Evolutionary conservation across 2,797 vertebrate species (phyloP), one percentile per base, ranked within the genome.

Genomic region (Limosa lapponica): DNA sequence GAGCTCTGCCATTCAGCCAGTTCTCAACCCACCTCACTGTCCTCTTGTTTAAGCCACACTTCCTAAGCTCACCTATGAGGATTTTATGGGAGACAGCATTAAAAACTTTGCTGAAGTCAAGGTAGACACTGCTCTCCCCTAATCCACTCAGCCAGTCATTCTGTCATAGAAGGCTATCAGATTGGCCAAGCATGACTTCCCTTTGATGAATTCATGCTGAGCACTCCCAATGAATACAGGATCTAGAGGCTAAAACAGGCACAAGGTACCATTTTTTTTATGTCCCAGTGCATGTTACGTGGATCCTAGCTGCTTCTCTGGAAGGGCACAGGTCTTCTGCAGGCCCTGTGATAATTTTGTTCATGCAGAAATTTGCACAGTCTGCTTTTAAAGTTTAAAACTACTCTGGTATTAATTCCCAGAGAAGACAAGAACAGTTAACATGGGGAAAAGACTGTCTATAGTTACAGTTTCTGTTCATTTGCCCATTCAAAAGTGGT

Each of bases 281-380:
- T 46, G 25, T 61, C 13, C 15, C 8, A 27, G 2, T 49, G 23
- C 6, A 11, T 8, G 11, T 49, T 44, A 34, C 1, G 0, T 27
- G 18, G 11, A 71, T 41, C n/a, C 17, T 41, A 69, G 7, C 13
- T 82, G 28, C 14, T 87, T 74, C 25, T 66, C 46, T 70, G 19
- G 28, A 81, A 61, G 16, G 16, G 5, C 23, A n/a, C 5, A 66
- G 34, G n/a, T 48, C 28, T 66, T n/a, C 46, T 44, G 16, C 11
- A 55, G 30, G 16, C 16, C 15, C 6, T 51, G 19, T 67, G 10
- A 46, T 51, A 51, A 4, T 52, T 69, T 8, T 62, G 28, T 5
- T 73, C 5, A 32, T 27, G 13, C 10, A 55, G 54, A 39, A 8
- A 28, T 44, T 22, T 83, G 15, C 36, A 37, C 16, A 49, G 49